Evolutionary conservation across 2,888 invertebrate species (phyloP), one percentile per base, ranked within the genome.

Genomic region (Tethea ocularis): DNA sequence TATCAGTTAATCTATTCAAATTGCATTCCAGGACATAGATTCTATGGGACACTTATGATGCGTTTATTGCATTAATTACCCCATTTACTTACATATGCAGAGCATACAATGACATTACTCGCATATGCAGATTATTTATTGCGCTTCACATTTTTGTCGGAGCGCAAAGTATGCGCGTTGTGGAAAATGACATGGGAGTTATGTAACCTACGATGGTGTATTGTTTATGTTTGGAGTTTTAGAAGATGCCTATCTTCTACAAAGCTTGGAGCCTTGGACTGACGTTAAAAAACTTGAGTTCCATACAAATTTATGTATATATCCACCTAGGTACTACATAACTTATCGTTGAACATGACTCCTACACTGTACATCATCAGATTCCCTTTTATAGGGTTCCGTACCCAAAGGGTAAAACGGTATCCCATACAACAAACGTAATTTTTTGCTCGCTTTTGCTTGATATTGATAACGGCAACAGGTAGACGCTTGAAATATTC

Each of bases 61-160:
- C 60, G 56, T 62, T 63, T 56, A 20, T 58, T 29, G 38, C 55
- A 63, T 60, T 29, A n/a, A 64, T 66, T 62, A 60, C 51, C 58
- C 61, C 59, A 68, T 67, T 66, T 65, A 60, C 69, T 63, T 65
- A 60, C 23, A 57, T 58, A n/a, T n/a, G n/a, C n/a, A n/a, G n/a
- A n/a, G n/a, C n/a, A n/a, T n/a, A n/a, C 59, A 33, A 57, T 60
- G 61, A 63, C 58, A 59, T 64, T 59, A 62, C 36, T 60, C 51
- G 7, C 51, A 51, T 59, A 59, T 52, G 46, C 41, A 41, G 41
- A 41, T 41, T 17, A 41, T 41, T 41, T 41, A 46, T 46, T 46
- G 46, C 46, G 46, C 7, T 10, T 46, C 46, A 46, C 20, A 46
- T 20, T 46, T 46, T 46, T 46, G 46, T 46, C 46, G 46, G 46